phyloP scores from a whole-genome alignment of 1,140 invertebrate genomes.

The Harpegnathos saltator region DNA sequence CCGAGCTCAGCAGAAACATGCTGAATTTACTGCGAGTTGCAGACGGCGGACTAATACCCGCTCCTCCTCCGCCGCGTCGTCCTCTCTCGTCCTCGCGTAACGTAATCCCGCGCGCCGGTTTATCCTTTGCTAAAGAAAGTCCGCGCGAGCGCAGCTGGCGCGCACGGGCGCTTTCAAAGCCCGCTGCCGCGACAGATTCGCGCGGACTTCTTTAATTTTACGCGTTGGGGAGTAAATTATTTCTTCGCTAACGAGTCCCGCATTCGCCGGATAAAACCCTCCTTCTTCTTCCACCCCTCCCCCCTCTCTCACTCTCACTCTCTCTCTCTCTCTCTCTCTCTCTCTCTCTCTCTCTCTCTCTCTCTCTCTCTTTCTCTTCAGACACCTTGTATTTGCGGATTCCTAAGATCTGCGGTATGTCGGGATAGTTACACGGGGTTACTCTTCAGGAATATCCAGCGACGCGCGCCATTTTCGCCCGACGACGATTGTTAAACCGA shows the following conservation, averaged over 20 bases:
- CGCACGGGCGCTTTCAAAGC: conserved; percentile 47
- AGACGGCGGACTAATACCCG: conserved; percentile 64
- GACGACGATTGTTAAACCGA: too few relatives aligned
- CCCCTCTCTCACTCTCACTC: too few relatives aligned
- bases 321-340: too few relatives aligned
- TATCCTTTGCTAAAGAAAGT: conserved; percentile 40
- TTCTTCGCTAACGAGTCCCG: conserved; percentile 17
- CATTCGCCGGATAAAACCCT: too few relatives aligned
- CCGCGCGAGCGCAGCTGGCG: conserved; percentile 52
- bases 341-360: too few relatives aligned
- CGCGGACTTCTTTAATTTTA: conserved; percentile 44
- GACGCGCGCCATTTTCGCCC: too few relatives aligned
- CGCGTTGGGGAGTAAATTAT: conserved; percentile 32
- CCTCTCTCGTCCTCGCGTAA: conserved; percentile 25
- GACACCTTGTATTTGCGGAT: too few relatives aligned
- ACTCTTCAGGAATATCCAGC: too few relatives aligned
- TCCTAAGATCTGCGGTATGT: too few relatives aligned
- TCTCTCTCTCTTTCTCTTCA: too few relatives aligned
- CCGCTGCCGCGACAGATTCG: neutral
- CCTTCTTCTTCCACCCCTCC: too few relatives aligned
- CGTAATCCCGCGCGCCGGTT: conserved; percentile 52
- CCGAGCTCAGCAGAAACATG: conserved; percentile 56
- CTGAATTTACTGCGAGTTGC: conserved; percentile 60
- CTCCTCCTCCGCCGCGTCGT: conserved; percentile 46
- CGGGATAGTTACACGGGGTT: too few relatives aligned